These are phyloP conservation scores for Melanerpes aurifrons DNA, from an alignment of 2,113 vertebrate species.

Conservation along the genomic window DNA sequence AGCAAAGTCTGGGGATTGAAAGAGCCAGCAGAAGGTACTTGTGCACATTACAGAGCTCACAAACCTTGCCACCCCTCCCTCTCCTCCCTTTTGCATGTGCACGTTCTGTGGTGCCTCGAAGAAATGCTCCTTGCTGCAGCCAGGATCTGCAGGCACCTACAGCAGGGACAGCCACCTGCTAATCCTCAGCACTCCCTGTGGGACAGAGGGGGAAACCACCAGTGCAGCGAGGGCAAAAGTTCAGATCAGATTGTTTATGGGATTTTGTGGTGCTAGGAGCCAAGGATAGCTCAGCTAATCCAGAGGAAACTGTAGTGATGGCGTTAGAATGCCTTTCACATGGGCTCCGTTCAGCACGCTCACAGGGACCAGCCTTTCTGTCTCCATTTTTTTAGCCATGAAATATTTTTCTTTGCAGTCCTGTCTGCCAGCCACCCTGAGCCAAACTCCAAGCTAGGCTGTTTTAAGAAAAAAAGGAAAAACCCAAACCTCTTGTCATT, in stretches of 20 bases:
- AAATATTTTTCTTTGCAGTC: constrained; percentile 67
- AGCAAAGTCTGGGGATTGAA: background rate
- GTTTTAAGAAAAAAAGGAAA: constrained; percentile 5
- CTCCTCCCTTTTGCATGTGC: background rate
- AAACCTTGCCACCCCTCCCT: background rate
- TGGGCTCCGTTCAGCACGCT: constrained; percentile 50
- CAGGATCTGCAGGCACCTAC: background rate
- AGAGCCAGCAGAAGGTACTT: background rate
- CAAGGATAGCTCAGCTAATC: constrained; percentile 65
- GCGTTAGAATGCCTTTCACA: constrained; percentile 53
- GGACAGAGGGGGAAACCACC: background rate
- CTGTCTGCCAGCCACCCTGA: constrained; percentile 12
- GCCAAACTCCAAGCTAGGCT: constrained; percentile 42
- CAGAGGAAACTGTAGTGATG: constrained; percentile 62
- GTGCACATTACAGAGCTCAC: background rate
- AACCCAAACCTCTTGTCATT: background rate
- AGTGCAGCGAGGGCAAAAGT: constrained; percentile 62
- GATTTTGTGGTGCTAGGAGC: constrained; percentile 45
- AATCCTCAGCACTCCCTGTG: background rate
- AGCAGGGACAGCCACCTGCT: constrained; percentile 24
- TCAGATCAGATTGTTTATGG: constrained; percentile 59
- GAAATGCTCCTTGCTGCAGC: background rate
- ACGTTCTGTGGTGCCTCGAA: background rate
- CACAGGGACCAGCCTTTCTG: constrained; percentile 66
- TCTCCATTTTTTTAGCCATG: constrained; percentile 68